A percentile compares a stretch with the other conserved stretches of the same genome.
Conservation (phyloP, 2,797 vertebrate species). For the Aulostomus chinensis region DNA sequence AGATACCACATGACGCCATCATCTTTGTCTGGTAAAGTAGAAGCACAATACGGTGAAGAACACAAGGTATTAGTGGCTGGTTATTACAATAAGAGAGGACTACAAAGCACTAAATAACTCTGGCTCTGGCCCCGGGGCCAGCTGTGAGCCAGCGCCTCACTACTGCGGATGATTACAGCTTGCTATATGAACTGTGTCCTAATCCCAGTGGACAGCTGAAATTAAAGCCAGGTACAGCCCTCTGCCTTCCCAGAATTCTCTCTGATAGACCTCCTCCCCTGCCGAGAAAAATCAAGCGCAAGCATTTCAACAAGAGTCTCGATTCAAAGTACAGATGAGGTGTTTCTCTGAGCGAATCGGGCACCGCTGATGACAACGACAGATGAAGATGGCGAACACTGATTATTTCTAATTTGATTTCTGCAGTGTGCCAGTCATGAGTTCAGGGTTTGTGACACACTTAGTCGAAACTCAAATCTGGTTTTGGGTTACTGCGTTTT, state of each 20-base stretch:
- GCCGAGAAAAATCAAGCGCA: constrained; percentile 60
- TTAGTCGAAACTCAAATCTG: no score
- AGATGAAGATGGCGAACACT: background rate
- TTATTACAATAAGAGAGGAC: constrained; percentile 54
- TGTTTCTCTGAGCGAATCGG: constrained; percentile 3
- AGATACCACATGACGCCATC: no score
- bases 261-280: constrained; percentile 52
- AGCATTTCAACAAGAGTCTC: constrained; percentile 29
- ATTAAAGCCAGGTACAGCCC: constrained; percentile 76
- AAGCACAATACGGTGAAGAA: background rate
- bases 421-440: background rate
- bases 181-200: constrained; percentile 71
- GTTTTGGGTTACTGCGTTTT: no score
- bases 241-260: constrained; percentile 59
- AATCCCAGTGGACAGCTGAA: constrained; percentile 73
- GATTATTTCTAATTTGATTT: constrained; percentile 2
- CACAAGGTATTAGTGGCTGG: constrained; percentile 20
- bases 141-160: constrained; percentile 41
- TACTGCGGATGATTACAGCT: constrained; percentile 69
- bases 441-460: no score
- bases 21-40: constrained; percentile 1
- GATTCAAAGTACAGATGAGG: constrained; percentile 22
- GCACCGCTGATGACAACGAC: background rate
- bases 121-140: constrained; percentile 44
- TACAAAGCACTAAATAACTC: constrained; percentile 51